These are phyloP conservation scores for Clarias fuscus DNA, from an alignment of 2,797 vertebrate species.

Conservation along the genomic window DNA sequence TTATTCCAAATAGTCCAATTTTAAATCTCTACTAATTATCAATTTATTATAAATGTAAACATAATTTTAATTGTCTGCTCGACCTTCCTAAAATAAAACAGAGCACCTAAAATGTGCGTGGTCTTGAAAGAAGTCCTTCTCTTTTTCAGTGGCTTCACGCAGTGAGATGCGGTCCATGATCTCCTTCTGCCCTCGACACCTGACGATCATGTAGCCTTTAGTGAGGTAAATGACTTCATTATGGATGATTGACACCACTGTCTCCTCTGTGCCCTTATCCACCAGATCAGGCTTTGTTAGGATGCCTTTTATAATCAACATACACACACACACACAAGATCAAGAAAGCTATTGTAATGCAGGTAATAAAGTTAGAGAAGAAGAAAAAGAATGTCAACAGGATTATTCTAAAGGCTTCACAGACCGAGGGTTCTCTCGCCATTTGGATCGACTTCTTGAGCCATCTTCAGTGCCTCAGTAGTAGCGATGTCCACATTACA, in stretches of 20 bases:
- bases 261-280: conserved; percentile 81
- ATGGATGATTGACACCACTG: conserved; percentile 71
- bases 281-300: conserved; percentile 90
- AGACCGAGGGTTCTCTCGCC: conserved; percentile 89
- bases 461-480: conserved; percentile 89
- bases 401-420: background rate
- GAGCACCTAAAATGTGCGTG: conserved; percentile 72
- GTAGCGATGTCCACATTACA: conserved; percentile 90
- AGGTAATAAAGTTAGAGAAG: background rate
- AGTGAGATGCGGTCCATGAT: conserved; percentile 76
- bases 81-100: conserved; percentile 55
- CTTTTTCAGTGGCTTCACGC: conserved; percentile 71
- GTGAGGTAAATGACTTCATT: conserved; percentile 78
- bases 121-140: conserved; percentile 77
- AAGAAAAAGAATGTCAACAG: background rate
- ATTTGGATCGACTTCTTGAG: conserved; percentile 78
- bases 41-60: no score
- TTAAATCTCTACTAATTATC: no score
- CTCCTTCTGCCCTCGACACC: conserved; percentile 86
- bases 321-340: background rate
- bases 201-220: conserved; percentile 92
- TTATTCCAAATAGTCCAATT: no score
- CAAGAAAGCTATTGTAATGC: background rate
- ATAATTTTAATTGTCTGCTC: no score
- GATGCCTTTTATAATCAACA: conserved; percentile 73